Evolutionary conservation across 2,888 invertebrate genomes (phyloP), one percentile per base, ranked within the genome.

Genomic region (Patella depressa): DNA sequence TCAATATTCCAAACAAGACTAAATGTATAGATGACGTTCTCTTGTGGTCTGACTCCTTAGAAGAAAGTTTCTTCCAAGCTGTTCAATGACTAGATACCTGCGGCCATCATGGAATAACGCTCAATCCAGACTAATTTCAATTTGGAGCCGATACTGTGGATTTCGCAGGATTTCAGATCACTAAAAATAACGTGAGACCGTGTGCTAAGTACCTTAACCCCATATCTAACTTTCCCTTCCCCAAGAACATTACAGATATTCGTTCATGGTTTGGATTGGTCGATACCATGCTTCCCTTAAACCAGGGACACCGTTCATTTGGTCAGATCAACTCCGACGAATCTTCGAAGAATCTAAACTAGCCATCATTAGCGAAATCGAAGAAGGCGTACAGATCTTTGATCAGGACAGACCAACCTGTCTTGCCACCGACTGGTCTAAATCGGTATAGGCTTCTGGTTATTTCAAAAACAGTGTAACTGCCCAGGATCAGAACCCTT

Each of bases 351-450:
- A 79, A 12, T 78, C 80, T 24, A 83, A 81, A 59, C 7, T 19
- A 7, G 59, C 19, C 9, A 85, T 85, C 59, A 76, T 79, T 45
- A 81, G 29, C 12, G 81, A 83, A 65, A 84, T 83, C 17, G 81
- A 84, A 76, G n/a, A 83, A 24, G 84, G 84, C 11, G 85, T 85
- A 80, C 76, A 9, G 73, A 86, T 85, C 57, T 85, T 85, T 75
- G 82, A 85, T 80, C 74, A 79, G 24, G 73, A 53, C 54, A 85
- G 80, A 78, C 84, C 84, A 11, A 84, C 84, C 12, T 85, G 86
- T 81, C 78, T 86, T 24, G 84, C 83, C 1, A 86, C 86, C 7
- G 85, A 87, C 76, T 87, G 85, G 84, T 84, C 83, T 7, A 57
- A 57, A 57, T 57, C 57, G 57, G 57, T 17, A 57, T 57, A 15